Evolutionary conservation across 2,113 vertebrate genomes (phyloP).

Genomic region (Acinonyx jubatus): DNA sequence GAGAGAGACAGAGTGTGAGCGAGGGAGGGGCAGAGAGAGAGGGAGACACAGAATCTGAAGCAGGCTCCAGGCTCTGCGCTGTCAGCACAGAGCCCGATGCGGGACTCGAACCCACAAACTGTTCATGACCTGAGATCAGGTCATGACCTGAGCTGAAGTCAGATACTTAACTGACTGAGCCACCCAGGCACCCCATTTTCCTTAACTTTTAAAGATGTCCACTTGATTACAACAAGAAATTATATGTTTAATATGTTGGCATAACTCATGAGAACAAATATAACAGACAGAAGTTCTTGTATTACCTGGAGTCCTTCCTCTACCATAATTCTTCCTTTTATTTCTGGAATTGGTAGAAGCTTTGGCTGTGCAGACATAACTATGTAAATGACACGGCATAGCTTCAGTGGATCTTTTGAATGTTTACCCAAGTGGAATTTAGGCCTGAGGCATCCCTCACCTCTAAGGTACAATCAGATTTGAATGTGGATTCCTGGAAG

Average conservation of each 20-base stretch:
- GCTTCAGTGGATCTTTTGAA: neutral
- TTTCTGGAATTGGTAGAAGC: neutral
- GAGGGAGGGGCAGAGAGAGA: too few relatives aligned
- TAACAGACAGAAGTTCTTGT: neutral
- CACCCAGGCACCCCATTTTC: too few relatives aligned
- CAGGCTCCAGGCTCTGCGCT: too few relatives aligned
- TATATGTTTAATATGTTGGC: constrained; percentile 56
- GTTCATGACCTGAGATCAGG: too few relatives aligned
- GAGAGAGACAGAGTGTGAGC: too few relatives aligned
- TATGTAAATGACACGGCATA: neutral
- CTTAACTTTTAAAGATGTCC: constrained; percentile 65
- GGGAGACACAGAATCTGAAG: too few relatives aligned
- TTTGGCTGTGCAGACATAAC: neutral
- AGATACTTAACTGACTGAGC: too few relatives aligned
- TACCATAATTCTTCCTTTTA: neutral
- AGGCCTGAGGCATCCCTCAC: neutral
- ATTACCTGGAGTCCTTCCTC: neutral
- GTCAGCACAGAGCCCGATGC: too few relatives aligned
- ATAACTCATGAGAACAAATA: constrained; percentile 26
- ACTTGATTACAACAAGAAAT: constrained; percentile 62
- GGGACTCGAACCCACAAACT: too few relatives aligned
- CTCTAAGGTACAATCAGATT: constrained; percentile 41
- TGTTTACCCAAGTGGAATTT: neutral
- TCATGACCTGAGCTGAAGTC: too few relatives aligned
- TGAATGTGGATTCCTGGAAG: constrained; percentile 10